phyloP scores from a whole-genome alignment of 2,113 vertebrate species.

The Python bivittatus region DNA sequence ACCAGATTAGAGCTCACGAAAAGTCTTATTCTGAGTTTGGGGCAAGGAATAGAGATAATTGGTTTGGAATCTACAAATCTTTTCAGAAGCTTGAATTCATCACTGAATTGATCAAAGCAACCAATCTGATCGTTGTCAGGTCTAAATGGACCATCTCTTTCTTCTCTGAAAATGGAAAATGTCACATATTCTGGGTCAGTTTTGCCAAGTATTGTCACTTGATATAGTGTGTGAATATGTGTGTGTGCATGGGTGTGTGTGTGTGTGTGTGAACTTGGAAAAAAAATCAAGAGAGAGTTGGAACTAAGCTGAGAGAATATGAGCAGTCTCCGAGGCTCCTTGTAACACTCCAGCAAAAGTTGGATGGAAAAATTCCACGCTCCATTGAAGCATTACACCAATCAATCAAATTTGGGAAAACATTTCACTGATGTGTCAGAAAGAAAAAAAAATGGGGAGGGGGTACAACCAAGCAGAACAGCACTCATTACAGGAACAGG shows the following conservation, averaged over 20 bases:
- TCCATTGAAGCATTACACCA: constrained; percentile 22
- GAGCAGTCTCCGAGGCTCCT: constrained; percentile 28
- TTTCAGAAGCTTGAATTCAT: neutral
- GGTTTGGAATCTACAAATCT: neutral
- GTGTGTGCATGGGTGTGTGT: no score
- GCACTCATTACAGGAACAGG: neutral
- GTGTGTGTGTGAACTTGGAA: neutral
- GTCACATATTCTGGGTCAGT: neutral
- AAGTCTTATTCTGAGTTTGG: no score
- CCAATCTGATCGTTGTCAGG: neutral
- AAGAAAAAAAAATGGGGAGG: neutral
- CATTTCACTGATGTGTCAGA: neutral
- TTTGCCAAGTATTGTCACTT: neutral
- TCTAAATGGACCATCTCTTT: neutral
- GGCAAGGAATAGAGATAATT: neutral
- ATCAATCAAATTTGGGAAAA: constrained; percentile 45
- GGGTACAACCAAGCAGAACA: constrained; percentile 18
- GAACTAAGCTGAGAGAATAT: constrained; percentile 41
- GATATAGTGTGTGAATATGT: neutral
- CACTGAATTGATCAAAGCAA: neutral
- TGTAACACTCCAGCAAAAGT: constrained; percentile 29
- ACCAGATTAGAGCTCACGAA: no score
- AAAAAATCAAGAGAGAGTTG: neutral
- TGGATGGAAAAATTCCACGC: constrained; percentile 42
- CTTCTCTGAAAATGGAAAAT: neutral